A percentile compares a stretch with the other conserved stretches of the same genome.
Conservation (phyloP, 2,888 invertebrate genomes). For the Pachymerium ferrugineum region DNA sequence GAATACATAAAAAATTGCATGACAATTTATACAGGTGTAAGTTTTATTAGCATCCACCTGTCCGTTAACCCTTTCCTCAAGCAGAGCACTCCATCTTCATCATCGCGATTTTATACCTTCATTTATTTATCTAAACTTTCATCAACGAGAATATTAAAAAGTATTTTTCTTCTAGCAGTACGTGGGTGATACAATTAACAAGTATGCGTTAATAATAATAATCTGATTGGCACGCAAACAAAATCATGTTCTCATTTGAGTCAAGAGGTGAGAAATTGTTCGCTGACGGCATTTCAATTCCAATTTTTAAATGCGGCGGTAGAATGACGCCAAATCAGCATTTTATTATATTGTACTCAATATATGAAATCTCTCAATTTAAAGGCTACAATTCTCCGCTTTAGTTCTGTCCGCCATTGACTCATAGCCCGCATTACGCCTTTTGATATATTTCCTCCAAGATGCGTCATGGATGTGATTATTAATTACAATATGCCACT, state of each 20-base stretch:
- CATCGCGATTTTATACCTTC: no score
- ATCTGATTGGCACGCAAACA: not conserved
- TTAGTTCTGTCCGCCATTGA: conserved; percentile 8
- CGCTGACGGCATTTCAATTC: no score
- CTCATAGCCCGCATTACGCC: conserved; percentile 1
- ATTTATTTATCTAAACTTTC: no score
- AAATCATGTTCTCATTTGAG: not conserved
- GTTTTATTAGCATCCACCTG: no score
- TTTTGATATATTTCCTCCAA: not conserved
- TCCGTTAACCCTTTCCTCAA: no score
- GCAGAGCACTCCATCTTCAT: conserved; percentile 7
- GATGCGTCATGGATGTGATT: not conserved
- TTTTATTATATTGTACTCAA: not conserved
- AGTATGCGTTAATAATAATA: not conserved
- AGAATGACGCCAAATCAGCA: no score
- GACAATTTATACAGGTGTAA: no score
- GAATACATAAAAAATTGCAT: not conserved
- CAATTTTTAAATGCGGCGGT: no score
- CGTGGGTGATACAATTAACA: not conserved
- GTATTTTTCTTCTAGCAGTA: not conserved
- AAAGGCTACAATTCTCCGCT: not conserved
- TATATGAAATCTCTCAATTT: not conserved
- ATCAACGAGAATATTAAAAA: not conserved
- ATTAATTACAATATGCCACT: not conserved
- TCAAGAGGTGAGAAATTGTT: no score